Evolutionary conservation across 2,888 invertebrate species (phyloP).

Genomic region (Odontothrips loti): DNA sequence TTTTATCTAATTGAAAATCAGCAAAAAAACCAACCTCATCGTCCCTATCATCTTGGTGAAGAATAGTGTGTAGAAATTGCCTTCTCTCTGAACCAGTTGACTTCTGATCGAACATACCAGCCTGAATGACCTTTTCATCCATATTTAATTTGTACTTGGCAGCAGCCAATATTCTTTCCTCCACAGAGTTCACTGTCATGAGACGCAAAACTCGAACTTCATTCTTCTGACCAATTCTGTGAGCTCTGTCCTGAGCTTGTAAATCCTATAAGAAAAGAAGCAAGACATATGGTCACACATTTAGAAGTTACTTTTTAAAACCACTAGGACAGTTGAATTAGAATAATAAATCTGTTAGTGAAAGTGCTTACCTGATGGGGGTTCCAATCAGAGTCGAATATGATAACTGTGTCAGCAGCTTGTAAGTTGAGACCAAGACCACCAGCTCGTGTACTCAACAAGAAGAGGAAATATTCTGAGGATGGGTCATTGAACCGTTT

Average conservation of each 20-base stretch:
- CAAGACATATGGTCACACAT: background rate
- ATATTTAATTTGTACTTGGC: conserved; percentile 62
- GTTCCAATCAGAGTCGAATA: conserved; percentile 65
- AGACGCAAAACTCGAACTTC: conserved; percentile 59
- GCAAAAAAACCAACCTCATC: conserved; percentile 47
- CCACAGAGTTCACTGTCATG: conserved; percentile 61
- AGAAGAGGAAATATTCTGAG: conserved; percentile 56
- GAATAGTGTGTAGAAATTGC: conserved; percentile 55
- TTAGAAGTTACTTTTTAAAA: background rate
- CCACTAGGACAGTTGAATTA: background rate
- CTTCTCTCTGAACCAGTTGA: conserved; percentile 57
- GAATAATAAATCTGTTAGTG: background rate
- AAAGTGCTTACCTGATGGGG: conserved; percentile 55
- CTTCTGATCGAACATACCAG: conserved; percentile 63
- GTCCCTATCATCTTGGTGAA: conserved; percentile 52
- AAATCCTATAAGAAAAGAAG: conserved; percentile 48
- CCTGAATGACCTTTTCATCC: conserved; percentile 64
- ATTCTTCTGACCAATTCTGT: conserved; percentile 61
- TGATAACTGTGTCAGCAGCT: conserved; percentile 63
- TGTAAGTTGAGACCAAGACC: conserved; percentile 61
- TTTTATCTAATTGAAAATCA: background rate
- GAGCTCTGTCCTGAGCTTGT: conserved; percentile 63
- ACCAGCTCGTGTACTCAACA: conserved; percentile 59
- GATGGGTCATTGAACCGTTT: conserved; percentile 50
- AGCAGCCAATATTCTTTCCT: conserved; percentile 60